Evolutionary conservation across 2,113 vertebrate genomes (phyloP).

Genomic region (Micronisus gabar): DNA sequence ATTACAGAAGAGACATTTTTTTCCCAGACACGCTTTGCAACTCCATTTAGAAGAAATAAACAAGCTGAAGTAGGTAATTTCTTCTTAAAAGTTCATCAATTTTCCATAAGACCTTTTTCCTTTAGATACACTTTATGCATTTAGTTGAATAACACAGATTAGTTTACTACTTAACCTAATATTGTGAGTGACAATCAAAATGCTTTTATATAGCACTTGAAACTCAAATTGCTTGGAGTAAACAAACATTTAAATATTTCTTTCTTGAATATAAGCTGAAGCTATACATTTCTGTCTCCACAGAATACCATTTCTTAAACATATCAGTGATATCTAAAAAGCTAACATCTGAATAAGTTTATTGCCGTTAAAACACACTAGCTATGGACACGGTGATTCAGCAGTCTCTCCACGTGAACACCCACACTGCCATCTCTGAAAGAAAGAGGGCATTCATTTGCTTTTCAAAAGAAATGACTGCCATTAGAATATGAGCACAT

Average conservation of each 20-base stretch:
- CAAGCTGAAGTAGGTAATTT: neutral
- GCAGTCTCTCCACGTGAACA: neutral
- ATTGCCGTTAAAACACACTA: neutral
- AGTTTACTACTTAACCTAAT: neutral
- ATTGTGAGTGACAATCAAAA: neutral
- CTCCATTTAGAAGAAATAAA: neutral
- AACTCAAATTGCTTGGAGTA: neutral
- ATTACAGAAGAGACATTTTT: neutral
- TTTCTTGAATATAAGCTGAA: neutral
- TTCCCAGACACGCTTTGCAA: neutral
- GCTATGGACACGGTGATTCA: neutral
- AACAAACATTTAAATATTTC: neutral
- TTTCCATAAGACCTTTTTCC: neutral
- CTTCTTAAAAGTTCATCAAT: neutral
- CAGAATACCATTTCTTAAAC: neutral
- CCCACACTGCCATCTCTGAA: neutral
- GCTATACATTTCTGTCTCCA: neutral
- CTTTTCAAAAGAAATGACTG: neutral
- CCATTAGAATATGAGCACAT: neutral
- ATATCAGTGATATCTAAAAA: neutral
- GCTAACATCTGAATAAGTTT: neutral
- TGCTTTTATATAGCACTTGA: neutral
- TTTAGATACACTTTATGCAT: neutral
- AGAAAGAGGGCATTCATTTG: neutral
- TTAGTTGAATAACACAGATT: neutral